Percentiles rank a stretch among this genome's conserved stretches.
Conservation (phyloP, 2,888 invertebrate genomes). For the Heliconius aoede region DNA sequence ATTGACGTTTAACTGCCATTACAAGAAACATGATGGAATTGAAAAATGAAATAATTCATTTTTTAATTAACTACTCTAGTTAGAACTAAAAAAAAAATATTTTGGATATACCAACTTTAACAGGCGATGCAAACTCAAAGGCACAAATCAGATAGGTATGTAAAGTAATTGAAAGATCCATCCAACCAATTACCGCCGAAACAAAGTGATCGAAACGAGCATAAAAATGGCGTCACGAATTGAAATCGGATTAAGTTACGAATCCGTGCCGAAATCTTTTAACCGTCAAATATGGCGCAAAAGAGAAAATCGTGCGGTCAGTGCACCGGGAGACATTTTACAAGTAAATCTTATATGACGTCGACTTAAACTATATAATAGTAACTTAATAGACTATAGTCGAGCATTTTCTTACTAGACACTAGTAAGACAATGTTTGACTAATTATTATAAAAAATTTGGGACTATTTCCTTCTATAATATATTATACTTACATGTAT, state of each 20-base stretch:
- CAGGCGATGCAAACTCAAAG: neutral
- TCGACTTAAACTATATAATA: constrained; percentile 15
- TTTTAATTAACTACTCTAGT: no score
- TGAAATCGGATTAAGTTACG: constrained; percentile 66
- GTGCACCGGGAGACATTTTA: constrained; percentile 57
- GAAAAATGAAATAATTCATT: no score
- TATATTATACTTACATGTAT: neutral
- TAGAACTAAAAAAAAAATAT: no score
- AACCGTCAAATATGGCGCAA: constrained; percentile 71
- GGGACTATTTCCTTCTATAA: neutral
- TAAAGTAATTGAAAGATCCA: constrained; percentile 45
- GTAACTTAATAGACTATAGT: neutral
- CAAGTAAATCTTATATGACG: constrained; percentile 19
- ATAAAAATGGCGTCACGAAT: constrained; percentile 64
- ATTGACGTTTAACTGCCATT: neutral
- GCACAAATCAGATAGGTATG: constrained; percentile 32
- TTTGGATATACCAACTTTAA: neutral
- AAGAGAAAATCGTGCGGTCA: constrained; percentile 72
- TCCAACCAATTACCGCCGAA: constrained; percentile 48
- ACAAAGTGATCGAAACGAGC: constrained; percentile 52
- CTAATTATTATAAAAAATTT: neutral
- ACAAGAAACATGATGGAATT: no score
- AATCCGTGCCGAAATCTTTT: constrained; percentile 71
- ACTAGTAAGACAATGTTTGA: neutral
- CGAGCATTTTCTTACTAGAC: neutral